Percentiles rank a stretch among this genome's conserved stretches.
phyloP scores from a whole-genome alignment of 2,888 invertebrate genomes.

The Allophyes oxyacanthae region DNA sequence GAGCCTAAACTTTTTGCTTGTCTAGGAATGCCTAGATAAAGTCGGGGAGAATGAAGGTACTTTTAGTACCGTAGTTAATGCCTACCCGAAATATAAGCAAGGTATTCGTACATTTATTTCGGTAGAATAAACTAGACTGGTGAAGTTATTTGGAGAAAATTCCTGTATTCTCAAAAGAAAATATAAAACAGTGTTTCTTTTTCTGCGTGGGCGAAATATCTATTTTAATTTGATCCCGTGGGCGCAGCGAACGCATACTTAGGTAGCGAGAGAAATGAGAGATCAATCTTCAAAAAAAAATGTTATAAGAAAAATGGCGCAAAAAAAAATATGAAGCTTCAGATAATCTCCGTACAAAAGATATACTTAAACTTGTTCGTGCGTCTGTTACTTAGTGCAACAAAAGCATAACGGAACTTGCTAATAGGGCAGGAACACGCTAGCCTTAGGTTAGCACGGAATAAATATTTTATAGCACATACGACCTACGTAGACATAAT shows the following conservation, averaged over 20 bases:
- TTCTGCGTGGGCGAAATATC: too few species aligned
- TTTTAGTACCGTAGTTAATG: background rate
- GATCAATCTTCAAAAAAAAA: too few species aligned
- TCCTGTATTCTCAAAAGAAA: too few species aligned
- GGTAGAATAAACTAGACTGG: slow-evolving; percentile 1
- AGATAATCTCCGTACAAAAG: too few species aligned
- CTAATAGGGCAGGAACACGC: slow-evolving; percentile 30
- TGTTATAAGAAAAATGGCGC: too few species aligned
- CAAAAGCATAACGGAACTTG: slow-evolving; percentile 8
- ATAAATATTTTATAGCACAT: slow-evolving; percentile 1
- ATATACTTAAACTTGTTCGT: background rate
- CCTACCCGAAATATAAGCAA: background rate
- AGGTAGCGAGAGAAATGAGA: too few species aligned
- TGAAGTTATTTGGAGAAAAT: too few species aligned
- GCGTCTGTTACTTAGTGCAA: slow-evolving; percentile 14
- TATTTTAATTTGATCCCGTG: too few species aligned
- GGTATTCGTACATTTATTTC: slow-evolving; percentile 7
- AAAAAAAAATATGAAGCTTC: too few species aligned
- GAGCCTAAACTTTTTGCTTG: slow-evolving; percentile 20
- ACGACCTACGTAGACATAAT: too few species aligned
- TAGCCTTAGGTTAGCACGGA: slow-evolving; percentile 14
- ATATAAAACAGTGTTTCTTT: too few species aligned
- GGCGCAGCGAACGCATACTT: too few species aligned
- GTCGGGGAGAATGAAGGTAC: slow-evolving; percentile 3
- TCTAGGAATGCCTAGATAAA: slow-evolving; percentile 11